Percentiles rank a stretch among this genome's conserved stretches.
These are phyloP conservation scores for Helostoma temminkii DNA, from an alignment of 2,797 vertebrate genomes.

Conservation along the genomic window DNA sequence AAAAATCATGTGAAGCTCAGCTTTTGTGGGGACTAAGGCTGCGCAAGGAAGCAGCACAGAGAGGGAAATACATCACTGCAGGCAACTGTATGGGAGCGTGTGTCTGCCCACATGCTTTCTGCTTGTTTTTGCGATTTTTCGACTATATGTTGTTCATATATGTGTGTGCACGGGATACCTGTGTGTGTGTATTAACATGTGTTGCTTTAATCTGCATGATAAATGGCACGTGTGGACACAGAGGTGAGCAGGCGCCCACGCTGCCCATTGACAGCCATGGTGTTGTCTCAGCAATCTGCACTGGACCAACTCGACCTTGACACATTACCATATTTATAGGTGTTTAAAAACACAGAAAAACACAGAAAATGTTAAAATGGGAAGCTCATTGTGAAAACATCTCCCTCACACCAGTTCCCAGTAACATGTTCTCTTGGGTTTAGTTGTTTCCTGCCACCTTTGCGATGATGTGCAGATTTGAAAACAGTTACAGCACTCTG, in stretches of 20 bases:
- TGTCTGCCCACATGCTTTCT: slow-evolving; percentile 27
- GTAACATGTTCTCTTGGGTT: background rate
- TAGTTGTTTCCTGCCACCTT: background rate
- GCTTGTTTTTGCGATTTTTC: background rate
- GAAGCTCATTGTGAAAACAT: background rate
- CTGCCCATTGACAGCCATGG: slow-evolving; percentile 9
- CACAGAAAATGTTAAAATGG: background rate
- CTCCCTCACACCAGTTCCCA: background rate
- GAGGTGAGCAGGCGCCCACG: slow-evolving; percentile 12
- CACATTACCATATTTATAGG: slow-evolving; percentile 26
- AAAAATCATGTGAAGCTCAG: slow-evolving; percentile 17
- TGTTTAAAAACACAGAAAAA: background rate
- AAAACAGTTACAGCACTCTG: background rate
- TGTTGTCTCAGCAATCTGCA: slow-evolving; percentile 13
- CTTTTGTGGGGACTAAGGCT: slow-evolving; percentile 11
- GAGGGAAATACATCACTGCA: slow-evolving; percentile 15
- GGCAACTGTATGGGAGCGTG: background rate
- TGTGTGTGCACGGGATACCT: background rate
- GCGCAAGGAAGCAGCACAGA: slow-evolving; percentile 4
- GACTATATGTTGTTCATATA: background rate
- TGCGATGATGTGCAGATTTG: background rate
- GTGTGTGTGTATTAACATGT: slow-evolving; percentile 17
- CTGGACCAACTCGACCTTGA: slow-evolving; percentile 7
- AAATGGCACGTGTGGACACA: slow-evolving; percentile 20
- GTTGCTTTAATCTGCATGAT: slow-evolving; percentile 24